These are phyloP conservation scores for Yponomeuta cagnagella DNA, from an alignment of 2,888 invertebrate genomes.

Conservation along the genomic window DNA sequence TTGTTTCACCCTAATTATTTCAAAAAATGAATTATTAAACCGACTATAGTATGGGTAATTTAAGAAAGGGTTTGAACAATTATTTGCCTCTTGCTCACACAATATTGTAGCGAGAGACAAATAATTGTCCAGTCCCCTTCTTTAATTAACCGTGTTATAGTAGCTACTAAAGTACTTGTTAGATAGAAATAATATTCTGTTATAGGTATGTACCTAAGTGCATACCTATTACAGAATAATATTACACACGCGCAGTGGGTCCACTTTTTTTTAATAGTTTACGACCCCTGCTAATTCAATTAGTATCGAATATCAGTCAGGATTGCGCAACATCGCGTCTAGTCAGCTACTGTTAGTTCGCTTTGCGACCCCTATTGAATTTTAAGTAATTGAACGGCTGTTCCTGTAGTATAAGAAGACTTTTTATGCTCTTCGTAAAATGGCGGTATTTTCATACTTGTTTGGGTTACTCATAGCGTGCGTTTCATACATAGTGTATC, in stretches of 20 bases:
- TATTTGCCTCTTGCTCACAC: not conserved
- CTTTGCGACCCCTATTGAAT: slow-evolving; percentile 10
- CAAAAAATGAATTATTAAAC: too few species aligned
- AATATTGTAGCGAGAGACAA: not conserved
- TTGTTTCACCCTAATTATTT: too few species aligned
- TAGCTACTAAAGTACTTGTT: too few species aligned
- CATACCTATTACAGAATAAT: too few species aligned
- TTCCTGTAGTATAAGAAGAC: slow-evolving; percentile 8
- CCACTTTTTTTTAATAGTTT: slow-evolving; percentile 26
- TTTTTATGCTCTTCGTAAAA: slow-evolving; percentile 23
- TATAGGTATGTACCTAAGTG: too few species aligned
- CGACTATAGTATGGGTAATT: too few species aligned
- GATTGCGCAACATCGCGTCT: slow-evolving; percentile 37
- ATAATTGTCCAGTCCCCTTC: not conserved
- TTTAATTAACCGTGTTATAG: too few species aligned
- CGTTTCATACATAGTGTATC: slow-evolving; percentile 55
- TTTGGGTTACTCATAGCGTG: slow-evolving; percentile 43
- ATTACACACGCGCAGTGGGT: not conserved
- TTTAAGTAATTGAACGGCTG: not conserved
- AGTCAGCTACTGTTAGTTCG: slow-evolving; percentile 25
- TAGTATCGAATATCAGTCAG: slow-evolving; percentile 31
- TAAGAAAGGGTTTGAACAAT: too few species aligned
- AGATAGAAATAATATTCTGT: too few species aligned
- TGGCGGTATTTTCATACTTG: slow-evolving; percentile 48
- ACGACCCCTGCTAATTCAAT: slow-evolving; percentile 58